phyloP scores from a whole-genome alignment of 2,888 invertebrate genomes.

The Synergus japonicus region DNA sequence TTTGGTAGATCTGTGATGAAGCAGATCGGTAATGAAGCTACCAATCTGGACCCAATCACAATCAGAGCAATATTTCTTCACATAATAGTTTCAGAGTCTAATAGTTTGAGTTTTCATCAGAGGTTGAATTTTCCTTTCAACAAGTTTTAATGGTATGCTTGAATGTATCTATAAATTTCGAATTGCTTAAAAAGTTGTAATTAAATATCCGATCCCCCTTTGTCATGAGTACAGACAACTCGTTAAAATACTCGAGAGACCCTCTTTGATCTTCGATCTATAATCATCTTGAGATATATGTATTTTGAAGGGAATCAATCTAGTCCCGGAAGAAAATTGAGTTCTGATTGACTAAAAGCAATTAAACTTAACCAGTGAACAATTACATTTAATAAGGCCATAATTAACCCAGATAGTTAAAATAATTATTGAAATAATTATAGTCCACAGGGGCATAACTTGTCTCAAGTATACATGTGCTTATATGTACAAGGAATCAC shows the following conservation, averaged over 20 bases:
- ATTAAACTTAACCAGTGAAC: neutral
- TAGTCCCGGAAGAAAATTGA: neutral
- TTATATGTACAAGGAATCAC: neutral
- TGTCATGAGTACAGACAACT: neutral
- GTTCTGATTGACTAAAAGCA: constrained; percentile 23
- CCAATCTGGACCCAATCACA: too few relatives aligned
- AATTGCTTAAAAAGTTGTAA: neutral
- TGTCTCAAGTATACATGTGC: neutral
- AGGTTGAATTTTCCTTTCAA: neutral
- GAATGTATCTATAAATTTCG: neutral
- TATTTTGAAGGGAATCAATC: constrained; percentile 24
- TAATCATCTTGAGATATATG: constrained; percentile 2
- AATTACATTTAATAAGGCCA: constrained; percentile 8
- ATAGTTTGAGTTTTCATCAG: neutral
- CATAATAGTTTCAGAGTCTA: neutral
- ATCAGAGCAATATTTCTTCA: too few relatives aligned
- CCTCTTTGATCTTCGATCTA: constrained; percentile 18
- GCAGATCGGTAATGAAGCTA: too few relatives aligned
- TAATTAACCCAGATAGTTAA: constrained; percentile 25
- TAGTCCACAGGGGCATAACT: neutral
- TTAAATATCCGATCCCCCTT: neutral
- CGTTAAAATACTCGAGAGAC: neutral
- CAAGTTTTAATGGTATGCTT: neutral
- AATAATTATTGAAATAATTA: constrained; percentile 31
- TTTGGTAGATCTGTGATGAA: too few relatives aligned